Conservation (phyloP, 2,888 invertebrate genomes). For the Apodemia hepburni region DNA sequence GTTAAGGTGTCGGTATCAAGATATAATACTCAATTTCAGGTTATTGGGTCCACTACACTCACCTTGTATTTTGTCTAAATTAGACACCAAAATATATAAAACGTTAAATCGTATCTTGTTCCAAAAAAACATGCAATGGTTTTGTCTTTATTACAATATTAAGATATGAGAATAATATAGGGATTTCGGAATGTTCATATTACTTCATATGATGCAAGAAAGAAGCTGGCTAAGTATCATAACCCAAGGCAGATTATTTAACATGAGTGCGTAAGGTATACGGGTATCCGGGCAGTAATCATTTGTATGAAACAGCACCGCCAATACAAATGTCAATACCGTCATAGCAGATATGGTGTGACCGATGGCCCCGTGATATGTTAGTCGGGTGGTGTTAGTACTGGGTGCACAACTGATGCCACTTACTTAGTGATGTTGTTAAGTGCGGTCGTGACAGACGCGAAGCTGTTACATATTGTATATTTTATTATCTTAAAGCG, state of each 20-base stretch:
- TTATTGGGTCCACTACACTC: too few species aligned
- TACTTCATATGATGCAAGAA: not conserved
- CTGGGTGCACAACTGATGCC: not conserved
- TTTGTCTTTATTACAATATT: too few species aligned
- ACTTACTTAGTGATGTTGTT: not conserved
- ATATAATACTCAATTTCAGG: too few species aligned
- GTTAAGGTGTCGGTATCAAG: too few species aligned
- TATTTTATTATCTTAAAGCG: not conserved
- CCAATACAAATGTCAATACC: not conserved
- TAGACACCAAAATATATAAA: too few species aligned
- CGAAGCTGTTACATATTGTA: not conserved
- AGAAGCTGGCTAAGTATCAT: not conserved
- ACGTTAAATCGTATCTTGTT: too few species aligned
- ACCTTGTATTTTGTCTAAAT: too few species aligned
- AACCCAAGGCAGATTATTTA: too few species aligned
- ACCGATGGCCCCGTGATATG: not conserved
- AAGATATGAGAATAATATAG: not conserved
- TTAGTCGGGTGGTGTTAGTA: conserved; percentile 3
- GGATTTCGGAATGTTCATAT: not conserved
- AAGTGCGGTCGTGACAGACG: not conserved
- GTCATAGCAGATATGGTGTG: not conserved
- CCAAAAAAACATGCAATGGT: too few species aligned
- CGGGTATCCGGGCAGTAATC: not conserved
- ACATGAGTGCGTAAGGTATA: too few species aligned
- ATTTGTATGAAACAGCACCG: not conserved